Base-by-base conservation (phyloP, 2,888 invertebrate genomes). In the Megastigmus dorsalis region DNA sequence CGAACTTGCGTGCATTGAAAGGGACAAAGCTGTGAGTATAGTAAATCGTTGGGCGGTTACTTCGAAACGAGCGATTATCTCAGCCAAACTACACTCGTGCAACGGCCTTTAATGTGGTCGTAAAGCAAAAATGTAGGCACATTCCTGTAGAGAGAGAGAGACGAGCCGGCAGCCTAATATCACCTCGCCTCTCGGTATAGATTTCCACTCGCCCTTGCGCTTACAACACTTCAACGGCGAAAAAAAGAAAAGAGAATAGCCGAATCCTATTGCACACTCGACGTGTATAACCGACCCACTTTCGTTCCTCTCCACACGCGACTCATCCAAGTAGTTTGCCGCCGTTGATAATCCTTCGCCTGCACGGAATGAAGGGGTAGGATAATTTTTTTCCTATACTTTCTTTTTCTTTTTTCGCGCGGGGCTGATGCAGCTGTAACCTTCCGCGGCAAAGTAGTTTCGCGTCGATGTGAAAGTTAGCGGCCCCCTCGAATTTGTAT, bases 91-190 rank as follows among this genome's bases (percentile, higher is more conserved):
- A 20, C n/a, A n/a, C 41, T 23, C 10, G 41, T 3, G 26, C 26
- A 57, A 33, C 23, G 20, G 48, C n/a, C 41, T 20, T n/a, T 45
- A 48, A 57, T 23, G 48, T 26, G 20, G 57, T 57, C 20, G 45
- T 68, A 68, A 68, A 57, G 57, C 45, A 68, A 68, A 55, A 68
- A 45, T 57, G 23, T 57, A 43, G 54, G 5, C 10, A 48, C n/a
- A 43, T 30, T 50, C 41, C n/a, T n/a, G n/a, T n/a, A n/a, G n/a
- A n/a, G n/a, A n/a, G n/a, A n/a, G n/a, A n/a, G n/a, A n/a, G n/a
- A n/a, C n/a, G n/a, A n/a, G n/a, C n/a, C n/a, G n/a, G n/a, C n/a
- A 7, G 9, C 30, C 28, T 20, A 13, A 45, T 45, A 45, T 45
- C 43, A 23, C 18, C 48, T n/a, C n/a, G n/a, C n/a, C n/a, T n/a